Base-by-base conservation (phyloP, 2,888 invertebrate genomes). In the Dryococelus australis region DNA sequence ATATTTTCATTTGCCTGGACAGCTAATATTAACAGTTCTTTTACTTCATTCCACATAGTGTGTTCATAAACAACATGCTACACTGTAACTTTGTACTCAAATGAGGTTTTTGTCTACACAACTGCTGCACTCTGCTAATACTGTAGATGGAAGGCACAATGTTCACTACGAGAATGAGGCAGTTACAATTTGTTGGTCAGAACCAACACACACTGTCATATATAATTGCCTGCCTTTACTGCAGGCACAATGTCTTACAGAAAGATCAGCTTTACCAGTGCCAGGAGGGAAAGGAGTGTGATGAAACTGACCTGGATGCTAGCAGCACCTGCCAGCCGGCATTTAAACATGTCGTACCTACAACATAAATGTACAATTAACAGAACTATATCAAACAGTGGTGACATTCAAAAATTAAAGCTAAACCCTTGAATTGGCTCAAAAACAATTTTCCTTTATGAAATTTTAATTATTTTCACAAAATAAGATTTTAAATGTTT, bases 311-410 rank as follows among this genome's bases (percentile, higher is more conserved):
- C 94, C 90, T 95, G 94, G 87, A 96, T 92, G 0, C 94, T 94
- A 0, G 95, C 94, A 0, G 97, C 97, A 35, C 97, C 97, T 0
- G 98, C 98, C 89, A 98, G 93, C 53, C 99, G 95, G 91, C 99
- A 99, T 91, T 97, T 97, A 91, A 98, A 97, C 95, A 97, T 97
- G 92, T 98, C 97, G 89, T 96, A 97, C 89, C 94, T 93, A 90
- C 24, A 91, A 92, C 86, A 89, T 88, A 65, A 65, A 65, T 20
- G 65, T 24, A 20, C 47, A 47, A 35, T 35, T 35, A 35, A 35
- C 35, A 35, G 35, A 35, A 35, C 35, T 3, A 35, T 35, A 35
- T 35, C 35, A 35, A 35, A 35, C 35, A 20, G 27, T 20, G 10
- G 16, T 2, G 9, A 35, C 86, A 80, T 12, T 27, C n/a, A 27